These are phyloP conservation scores for Sebastes cheni DNA, from an alignment of 2,797 vertebrate genomes.

Conservation along the genomic window DNA sequence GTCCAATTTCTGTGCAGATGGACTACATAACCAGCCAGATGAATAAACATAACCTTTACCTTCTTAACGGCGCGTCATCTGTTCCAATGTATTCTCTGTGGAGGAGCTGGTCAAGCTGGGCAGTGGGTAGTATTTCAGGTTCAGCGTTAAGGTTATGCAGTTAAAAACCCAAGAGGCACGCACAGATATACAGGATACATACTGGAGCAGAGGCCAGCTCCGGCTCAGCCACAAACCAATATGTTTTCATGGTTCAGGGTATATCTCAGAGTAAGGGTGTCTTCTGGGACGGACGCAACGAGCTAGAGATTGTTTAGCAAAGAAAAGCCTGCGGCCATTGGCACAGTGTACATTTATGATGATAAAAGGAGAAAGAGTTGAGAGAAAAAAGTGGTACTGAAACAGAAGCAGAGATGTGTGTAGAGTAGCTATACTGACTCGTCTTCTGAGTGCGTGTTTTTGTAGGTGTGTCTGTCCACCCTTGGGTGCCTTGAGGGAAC, in stretches of 20 bases:
- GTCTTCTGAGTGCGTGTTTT: background rate
- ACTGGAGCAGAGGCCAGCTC: background rate
- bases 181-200: background rate
- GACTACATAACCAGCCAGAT: background rate
- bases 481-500: background rate
- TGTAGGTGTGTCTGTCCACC: constrained; percentile 1
- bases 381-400: background rate
- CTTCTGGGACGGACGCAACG: constrained; percentile 25
- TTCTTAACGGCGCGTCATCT: background rate
- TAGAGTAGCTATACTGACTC: background rate
- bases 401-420: constrained; percentile 10
- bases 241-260: constrained; percentile 22
- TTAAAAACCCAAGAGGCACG: constrained; percentile 7
- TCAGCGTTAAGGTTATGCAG: constrained; percentile 15
- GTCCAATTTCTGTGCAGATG: background rate
- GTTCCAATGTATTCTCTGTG: background rate
- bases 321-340: constrained; percentile 25
- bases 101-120: constrained; percentile 11
- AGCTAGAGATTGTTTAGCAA: constrained; percentile 31
- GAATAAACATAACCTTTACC: background rate
- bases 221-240: constrained; percentile 19
- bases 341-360: constrained; percentile 26
- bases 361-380: constrained; percentile 7
- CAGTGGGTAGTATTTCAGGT: background rate
- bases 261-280: constrained; percentile 23